These are phyloP conservation scores for Heterochromis multidens DNA, from an alignment of 2,113 vertebrate species.

Conservation along the genomic window DNA sequence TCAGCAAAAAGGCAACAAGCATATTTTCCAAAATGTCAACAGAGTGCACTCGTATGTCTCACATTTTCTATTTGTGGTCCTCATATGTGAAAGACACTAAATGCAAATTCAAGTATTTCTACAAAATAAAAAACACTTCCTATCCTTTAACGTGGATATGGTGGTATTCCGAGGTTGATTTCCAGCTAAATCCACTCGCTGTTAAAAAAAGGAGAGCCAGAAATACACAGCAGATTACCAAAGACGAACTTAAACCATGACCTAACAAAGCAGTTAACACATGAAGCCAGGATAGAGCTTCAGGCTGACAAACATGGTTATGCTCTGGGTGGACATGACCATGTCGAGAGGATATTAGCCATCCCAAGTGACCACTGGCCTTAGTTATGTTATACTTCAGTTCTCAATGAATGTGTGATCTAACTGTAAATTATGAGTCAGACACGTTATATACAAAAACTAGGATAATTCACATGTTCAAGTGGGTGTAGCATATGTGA, in stretches of 20 bases:
- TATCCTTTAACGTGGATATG: too few relatives aligned
- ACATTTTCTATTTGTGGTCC: too few relatives aligned
- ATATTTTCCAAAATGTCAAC: background rate
- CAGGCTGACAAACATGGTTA: slow-evolving; percentile 16
- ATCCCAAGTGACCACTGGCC: background rate
- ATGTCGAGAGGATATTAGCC: background rate
- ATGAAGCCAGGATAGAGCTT: background rate
- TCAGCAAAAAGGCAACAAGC: background rate
- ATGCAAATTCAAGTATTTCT: too few relatives aligned
- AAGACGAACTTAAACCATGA: slow-evolving; percentile 12
- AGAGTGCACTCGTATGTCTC: too few relatives aligned
- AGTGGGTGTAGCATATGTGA: slow-evolving; percentile 2
- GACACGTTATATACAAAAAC: background rate
- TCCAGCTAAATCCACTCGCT: too few relatives aligned
- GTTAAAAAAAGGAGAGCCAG: slow-evolving; percentile 3
- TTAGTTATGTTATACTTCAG: background rate
- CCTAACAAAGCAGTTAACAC: slow-evolving; percentile 16
- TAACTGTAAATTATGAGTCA: background rate
- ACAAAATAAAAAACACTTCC: too few relatives aligned
- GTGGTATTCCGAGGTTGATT: too few relatives aligned
- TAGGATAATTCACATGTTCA: background rate
- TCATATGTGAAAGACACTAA: too few relatives aligned
- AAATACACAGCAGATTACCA: slow-evolving; percentile 67
- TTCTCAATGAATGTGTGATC: background rate
- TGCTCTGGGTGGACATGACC: background rate